Conservation (phyloP, 2,888 invertebrate species). For the Drosophila trichaetosa region DNA sequence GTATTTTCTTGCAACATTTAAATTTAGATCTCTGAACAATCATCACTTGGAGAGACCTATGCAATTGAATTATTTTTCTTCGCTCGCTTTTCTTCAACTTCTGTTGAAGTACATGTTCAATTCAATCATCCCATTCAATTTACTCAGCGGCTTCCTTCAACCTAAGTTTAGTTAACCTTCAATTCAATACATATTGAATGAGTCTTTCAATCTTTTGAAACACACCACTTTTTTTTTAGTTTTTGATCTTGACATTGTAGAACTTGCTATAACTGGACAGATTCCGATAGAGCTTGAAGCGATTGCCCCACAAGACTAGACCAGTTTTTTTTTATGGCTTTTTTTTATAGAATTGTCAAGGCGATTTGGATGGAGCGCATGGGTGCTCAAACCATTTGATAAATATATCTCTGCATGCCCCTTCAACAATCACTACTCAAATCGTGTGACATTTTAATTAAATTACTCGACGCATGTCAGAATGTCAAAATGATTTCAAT, state of each 20-base stretch:
- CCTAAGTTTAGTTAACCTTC: not conserved
- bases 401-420: constrained; percentile 1
- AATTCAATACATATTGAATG: not conserved
- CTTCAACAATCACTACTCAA: constrained; percentile 1
- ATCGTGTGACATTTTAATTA: constrained; percentile 51
- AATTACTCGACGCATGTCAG: constrained; percentile 44
- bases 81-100: not conserved
- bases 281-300: constrained; percentile 28
- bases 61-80: constrained; percentile 3
- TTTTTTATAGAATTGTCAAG: constrained; percentile 10
- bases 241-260: constrained; percentile 72
- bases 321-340: constrained; percentile 54
- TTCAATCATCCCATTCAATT: constrained; percentile 1
- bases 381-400: not conserved
- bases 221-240: constrained; percentile 14
- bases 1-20: not conserved
- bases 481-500: constrained; percentile 29
- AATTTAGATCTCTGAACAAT: not conserved
- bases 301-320: constrained; percentile 29
- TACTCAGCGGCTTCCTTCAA: not conserved
- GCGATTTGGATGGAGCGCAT: constrained; percentile 17
- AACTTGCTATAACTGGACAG: constrained; percentile 63
- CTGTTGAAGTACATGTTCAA: not conserved
- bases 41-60: not conserved
- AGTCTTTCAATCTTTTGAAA: not conserved